These are phyloP conservation scores for Dasysyrphus tricinctus DNA, from an alignment of 2,888 invertebrate species.

Conservation along the genomic window DNA sequence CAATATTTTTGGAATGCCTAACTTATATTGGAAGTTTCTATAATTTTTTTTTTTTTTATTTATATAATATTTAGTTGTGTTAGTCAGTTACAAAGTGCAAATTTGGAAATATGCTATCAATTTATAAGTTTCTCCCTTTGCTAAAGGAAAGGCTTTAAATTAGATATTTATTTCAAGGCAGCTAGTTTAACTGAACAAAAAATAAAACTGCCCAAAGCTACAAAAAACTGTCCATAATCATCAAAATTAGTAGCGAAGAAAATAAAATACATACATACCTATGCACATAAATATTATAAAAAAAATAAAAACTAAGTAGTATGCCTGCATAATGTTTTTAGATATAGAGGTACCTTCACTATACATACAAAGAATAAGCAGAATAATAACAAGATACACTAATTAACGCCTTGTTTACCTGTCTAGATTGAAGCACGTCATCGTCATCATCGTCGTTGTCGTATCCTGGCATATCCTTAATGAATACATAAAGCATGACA, in stretches of 20 bases:
- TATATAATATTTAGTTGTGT: no score
- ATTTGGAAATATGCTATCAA: no score
- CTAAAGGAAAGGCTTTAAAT: background rate
- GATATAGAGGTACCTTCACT: background rate
- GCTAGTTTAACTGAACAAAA: background rate
- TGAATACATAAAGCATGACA: slow-evolving; percentile 69
- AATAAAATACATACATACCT: background rate
- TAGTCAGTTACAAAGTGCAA: no score
- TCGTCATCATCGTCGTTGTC: slow-evolving; percentile 19
- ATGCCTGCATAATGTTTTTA: slow-evolving; percentile 21
- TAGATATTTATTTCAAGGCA: background rate
- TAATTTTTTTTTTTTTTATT: no score
- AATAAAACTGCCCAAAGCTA: slow-evolving; percentile 1
- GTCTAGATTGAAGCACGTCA: slow-evolving; percentile 72
- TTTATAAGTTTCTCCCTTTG: no score
- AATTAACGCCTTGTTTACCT: slow-evolving; percentile 75
- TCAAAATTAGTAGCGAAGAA: background rate
- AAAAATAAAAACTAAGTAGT: slow-evolving; percentile 24
- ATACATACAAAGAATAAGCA: slow-evolving; percentile 18
- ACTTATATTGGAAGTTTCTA: no score
- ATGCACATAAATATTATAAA: no score
- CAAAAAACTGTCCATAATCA: background rate
- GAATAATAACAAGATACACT: slow-evolving; percentile 68
- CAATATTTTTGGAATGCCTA: no score
- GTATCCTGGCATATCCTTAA: slow-evolving; percentile 66